Base-by-base conservation (phyloP, 2,888 invertebrate genomes). In the Pandemis heparana region DNA sequence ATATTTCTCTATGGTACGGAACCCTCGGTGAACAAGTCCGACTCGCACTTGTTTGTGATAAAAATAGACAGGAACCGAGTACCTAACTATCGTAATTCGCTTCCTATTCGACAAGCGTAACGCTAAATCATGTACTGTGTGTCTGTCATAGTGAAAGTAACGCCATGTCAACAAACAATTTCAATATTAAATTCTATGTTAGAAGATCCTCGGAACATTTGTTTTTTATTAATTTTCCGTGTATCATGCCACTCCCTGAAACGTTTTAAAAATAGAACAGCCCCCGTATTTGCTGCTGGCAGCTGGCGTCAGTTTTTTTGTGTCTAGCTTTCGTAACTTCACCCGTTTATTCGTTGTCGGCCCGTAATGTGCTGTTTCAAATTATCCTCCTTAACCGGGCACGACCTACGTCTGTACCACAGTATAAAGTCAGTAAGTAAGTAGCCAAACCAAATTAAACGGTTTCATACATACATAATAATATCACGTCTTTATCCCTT, bases 291-390 rank as follows among this genome's bases (percentile, higher is more conserved):
- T 32, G 63, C 64, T 18, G 23, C 56, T 48, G 46, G 16, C 46
- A 18, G 63, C 16, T 18, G 14, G 32, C 41, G 18, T 38, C 16
- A 41, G 41, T 41, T 70, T 70, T 70, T 62, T 18, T 51, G 41
- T n/a, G 39, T 43, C 39, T 12, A 41, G 39, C 7, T 1, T 56
- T 56, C 56, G 56, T 56, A 56, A 56, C 23, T 23, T 23, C 48
- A 39, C 16, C 23, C 46, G 23, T 38, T 70, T 39, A 18, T 62
- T 43, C 8, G 6, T 18, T 9, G 18, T 43, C 59, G 14, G 23
- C 43, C 9, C 56, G 10, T 67, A 59, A 43, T 59, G 43, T 59
- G 43, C 41, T 59, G 43, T 59, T 67, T 67, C 59, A 67, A 67
- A 67, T 67, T 67, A 59, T 67, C 23, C 43, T 23, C 16, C 8